Evolutionary conservation across 2,113 vertebrate genomes (phyloP).

Genomic region (Fulica atra): DNA sequence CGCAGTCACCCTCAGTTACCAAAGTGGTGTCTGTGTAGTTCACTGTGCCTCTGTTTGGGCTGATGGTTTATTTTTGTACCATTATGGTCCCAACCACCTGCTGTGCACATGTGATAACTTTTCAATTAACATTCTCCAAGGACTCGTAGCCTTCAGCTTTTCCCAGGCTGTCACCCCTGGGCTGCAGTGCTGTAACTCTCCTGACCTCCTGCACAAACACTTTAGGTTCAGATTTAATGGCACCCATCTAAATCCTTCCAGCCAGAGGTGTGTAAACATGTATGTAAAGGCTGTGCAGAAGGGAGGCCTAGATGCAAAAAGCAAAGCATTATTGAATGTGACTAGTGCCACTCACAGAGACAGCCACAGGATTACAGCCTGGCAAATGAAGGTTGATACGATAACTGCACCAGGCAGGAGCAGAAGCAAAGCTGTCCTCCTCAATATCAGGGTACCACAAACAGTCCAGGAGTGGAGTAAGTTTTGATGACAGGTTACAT

Average conservation of each 20-base stretch:
- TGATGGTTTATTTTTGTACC: neutral
- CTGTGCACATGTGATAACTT: neutral
- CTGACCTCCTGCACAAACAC: neutral
- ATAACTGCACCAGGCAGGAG: constrained; percentile 59
- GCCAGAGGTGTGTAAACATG: neutral
- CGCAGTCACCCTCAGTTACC: accelerated
- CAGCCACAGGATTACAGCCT: constrained; percentile 40
- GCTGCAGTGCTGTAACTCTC: neutral
- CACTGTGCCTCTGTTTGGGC: neutral
- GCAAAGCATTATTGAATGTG: constrained; percentile 52
- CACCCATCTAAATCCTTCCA: neutral
- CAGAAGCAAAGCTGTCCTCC: constrained; percentile 66
- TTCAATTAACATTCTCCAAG: constrained; percentile 3
- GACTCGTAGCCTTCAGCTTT: neutral
- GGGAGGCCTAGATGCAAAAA: neutral
- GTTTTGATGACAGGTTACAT: constrained; percentile 67
- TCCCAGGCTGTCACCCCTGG: neutral
- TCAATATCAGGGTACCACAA: constrained; percentile 45
- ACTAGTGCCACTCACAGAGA: constrained; percentile 51
- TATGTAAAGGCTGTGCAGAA: neutral
- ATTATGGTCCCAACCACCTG: neutral
- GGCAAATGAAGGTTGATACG: neutral
- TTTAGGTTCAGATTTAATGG: accelerated
- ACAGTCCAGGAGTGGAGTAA: constrained; percentile 31
- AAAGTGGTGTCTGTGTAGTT: neutral